Conservation (phyloP, 2,888 invertebrate species). For the Corythucha ciliata region DNA sequence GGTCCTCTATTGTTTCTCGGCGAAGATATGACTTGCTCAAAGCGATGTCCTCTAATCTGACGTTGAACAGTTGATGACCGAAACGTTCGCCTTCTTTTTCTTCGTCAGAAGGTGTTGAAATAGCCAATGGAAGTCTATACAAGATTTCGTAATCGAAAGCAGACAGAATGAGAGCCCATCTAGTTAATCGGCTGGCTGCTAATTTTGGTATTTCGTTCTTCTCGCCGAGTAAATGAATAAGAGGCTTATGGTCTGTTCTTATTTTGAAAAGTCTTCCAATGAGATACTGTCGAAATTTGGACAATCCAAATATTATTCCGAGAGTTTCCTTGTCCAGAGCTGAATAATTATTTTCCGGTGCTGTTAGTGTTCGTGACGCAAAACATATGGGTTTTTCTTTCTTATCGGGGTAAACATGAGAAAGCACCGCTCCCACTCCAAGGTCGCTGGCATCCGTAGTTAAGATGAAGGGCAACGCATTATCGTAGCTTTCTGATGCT, state of each 20-base stretch:
- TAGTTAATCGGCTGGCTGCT: neutral
- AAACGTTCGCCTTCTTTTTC: neutral
- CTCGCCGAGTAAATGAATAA: neutral
- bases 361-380: neutral
- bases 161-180: slow-evolving; percentile 1
- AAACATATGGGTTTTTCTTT: slow-evolving; percentile 5
- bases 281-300: neutral
- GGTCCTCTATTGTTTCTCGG: neutral
- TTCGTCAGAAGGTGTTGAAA: neutral
- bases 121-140: slow-evolving; percentile 12
- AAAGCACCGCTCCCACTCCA: slow-evolving; percentile 15
- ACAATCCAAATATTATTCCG: neutral
- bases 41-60: neutral
- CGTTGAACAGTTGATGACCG: neutral
- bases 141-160: slow-evolving; percentile 4
- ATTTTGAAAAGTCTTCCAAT: neutral
- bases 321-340: slow-evolving; percentile 12
- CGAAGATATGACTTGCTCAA: neutral
- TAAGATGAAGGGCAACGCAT: neutral
- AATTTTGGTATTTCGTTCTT: neutral
- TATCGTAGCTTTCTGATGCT: neutral
- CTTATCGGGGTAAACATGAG: slow-evolving; percentile 7
- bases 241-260: slow-evolving; percentile 7
- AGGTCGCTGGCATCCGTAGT: neutral
- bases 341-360: slow-evolving; percentile 2